These are phyloP conservation scores for Trichopria drosophilae DNA, from an alignment of 2,888 invertebrate genomes.

Conservation along the genomic window DNA sequence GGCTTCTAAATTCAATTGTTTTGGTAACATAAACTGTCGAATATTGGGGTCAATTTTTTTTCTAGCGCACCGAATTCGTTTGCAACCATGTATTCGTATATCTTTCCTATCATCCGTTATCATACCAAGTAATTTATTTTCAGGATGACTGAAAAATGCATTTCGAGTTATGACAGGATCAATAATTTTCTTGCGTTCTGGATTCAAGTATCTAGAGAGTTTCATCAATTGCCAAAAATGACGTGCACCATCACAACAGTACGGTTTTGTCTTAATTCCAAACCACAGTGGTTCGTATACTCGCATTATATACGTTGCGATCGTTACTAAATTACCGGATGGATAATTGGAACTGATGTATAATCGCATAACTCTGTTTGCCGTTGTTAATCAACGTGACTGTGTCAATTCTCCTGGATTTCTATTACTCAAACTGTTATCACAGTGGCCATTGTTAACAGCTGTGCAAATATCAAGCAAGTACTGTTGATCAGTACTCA, in stretches of 20 bases:
- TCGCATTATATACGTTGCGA: conserved; percentile 14
- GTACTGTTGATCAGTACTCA: conserved; percentile 20
- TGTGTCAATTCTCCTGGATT: conserved; percentile 13
- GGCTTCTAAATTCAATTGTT: conserved; percentile 6
- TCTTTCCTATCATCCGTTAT: conserved; percentile 16
- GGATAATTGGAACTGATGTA: conserved; percentile 10
- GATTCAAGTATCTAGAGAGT: conserved; percentile 6
- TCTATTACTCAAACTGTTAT: conserved; percentile 1
- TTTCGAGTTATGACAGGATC: conserved; percentile 23
- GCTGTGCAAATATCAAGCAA: conserved; percentile 15
- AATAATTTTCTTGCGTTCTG: conserved; percentile 24
- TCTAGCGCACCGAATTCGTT: conserved; percentile 6
- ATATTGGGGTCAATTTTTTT: not conserved
- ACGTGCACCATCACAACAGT: conserved; percentile 15
- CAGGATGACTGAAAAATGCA: conserved; percentile 19
- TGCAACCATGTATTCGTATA: conserved; percentile 7
- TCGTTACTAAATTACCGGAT: conserved; percentile 6
- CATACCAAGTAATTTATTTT: conserved; percentile 22
- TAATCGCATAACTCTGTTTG: conserved; percentile 7
- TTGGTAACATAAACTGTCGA: conserved; percentile 1
- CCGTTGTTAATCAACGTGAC: conserved; percentile 16
- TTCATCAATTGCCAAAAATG: conserved; percentile 8
- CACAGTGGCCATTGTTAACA: conserved; percentile 4
- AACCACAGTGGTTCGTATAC: conserved; percentile 24
- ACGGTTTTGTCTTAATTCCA: conserved; percentile 8